A percentile compares a stretch with the other conserved stretches of the same genome.
Conservation (phyloP, 2,888 invertebrate species). For the Clusia tigrina region DNA sequence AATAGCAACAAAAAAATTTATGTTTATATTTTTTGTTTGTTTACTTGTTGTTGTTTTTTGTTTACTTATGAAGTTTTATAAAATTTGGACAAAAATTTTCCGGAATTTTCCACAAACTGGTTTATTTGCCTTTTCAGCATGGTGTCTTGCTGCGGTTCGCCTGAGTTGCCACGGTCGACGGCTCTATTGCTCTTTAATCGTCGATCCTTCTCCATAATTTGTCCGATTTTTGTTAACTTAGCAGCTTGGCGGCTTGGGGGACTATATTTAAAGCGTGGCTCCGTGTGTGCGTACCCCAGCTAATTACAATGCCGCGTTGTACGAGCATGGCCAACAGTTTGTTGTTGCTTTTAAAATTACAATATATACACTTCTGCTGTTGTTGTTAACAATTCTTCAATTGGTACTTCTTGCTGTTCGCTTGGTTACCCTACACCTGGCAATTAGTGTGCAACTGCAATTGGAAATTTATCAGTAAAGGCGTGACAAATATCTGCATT, state of each 20-base stretch:
- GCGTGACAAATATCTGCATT: too few relatives aligned
- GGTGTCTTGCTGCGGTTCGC: neutral
- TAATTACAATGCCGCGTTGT: neutral
- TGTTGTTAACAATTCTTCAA: too few relatives aligned
- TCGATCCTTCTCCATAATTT: conserved; percentile 18
- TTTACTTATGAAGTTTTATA: conserved; percentile 3
- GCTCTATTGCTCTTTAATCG: conserved; percentile 23
- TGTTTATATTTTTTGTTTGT: conserved; percentile 2
- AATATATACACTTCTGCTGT: neutral
- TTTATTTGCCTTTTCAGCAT: neutral
- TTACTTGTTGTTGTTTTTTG: too few relatives aligned
- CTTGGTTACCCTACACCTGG: too few relatives aligned
- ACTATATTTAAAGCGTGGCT: neutral
- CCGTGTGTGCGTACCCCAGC: neutral
- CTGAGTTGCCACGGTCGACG: neutral
- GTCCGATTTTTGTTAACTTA: neutral
- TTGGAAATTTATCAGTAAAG: too few relatives aligned
- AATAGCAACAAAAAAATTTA: neutral
- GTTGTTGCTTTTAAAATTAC: conserved; percentile 1
- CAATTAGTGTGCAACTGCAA: too few relatives aligned
- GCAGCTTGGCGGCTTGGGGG: neutral
- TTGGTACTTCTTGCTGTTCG: too few relatives aligned
- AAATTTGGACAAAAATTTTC: conserved; percentile 12
- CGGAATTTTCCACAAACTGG: conserved; percentile 16
- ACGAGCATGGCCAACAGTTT: neutral